Evolutionary conservation across 2,113 vertebrate species (phyloP), one percentile per base, ranked within the genome.

Genomic region (Bothrops jararaca): DNA sequence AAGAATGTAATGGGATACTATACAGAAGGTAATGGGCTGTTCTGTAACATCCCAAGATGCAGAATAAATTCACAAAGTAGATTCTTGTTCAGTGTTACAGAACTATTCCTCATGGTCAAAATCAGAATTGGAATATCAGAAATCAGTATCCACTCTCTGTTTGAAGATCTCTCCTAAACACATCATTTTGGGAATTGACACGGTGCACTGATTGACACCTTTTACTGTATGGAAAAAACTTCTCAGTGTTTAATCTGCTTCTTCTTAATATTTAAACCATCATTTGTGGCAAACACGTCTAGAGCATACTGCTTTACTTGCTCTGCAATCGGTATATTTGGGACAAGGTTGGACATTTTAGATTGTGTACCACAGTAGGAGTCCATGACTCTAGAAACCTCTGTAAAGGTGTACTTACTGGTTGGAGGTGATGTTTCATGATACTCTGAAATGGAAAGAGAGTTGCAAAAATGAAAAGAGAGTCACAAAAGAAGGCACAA

Each of bases 371-470:
- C 20, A 56, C 4, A 56, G 18, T 20, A 0, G 54, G 54, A 56
- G 20, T 56, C 20, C 54, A 56, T 56, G 54, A 4, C 54, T 56
- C 20, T 22, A 20, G 4, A 22, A 56, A 56, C 18, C 18, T 56
- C 20, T 20, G 20, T 13, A 20, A 3, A 56, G 20, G 8, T 18
- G 18, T 20, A 89, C 87, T 89, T 56, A 89, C 87, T 69, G 20
- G 58, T 69, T 0, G 5, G 56, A 15, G 10, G 42, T 20, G 45
- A 20, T 6, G 13, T 13, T 69, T 90, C 89, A 20, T 90, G 97
- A 88, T 97, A 97, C 92, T 80, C 97, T 98, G 95, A 74, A 96
- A 96, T 94, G 74, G 20, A 95, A 94, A 90, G 26, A 9, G 13
- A 23, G 23, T 52, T 0, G 34, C 89, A 90, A 60, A 34, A 96